These are phyloP conservation scores for Oligia fasciuncula DNA, from an alignment of 2,888 invertebrate genomes.

Conservation along the genomic window DNA sequence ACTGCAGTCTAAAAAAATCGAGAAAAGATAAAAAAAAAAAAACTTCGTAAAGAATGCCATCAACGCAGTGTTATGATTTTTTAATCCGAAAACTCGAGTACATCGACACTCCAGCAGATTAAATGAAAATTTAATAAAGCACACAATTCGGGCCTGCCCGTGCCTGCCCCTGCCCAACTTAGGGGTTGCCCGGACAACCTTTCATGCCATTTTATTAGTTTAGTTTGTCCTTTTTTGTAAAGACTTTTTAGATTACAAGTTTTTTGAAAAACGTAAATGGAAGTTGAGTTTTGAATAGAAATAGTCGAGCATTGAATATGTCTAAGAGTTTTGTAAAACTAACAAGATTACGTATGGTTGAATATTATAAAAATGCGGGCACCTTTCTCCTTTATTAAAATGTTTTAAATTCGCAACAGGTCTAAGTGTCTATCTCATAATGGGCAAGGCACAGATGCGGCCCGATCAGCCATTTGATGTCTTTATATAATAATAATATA, in stretches of 20 bases:
- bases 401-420: background rate
- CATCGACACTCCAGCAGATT: conserved; percentile 37
- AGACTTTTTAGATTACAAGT: conserved; percentile 27
- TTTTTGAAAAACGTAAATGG: conserved; percentile 12
- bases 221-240: conserved; percentile 18
- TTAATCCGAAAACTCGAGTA: conserved; percentile 32
- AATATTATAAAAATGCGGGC: background rate
- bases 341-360: background rate
- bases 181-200: conserved; percentile 35
- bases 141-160: conserved; percentile 8
- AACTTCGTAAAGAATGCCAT: background rate
- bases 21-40: background rate
- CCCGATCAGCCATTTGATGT: too few relatives aligned
- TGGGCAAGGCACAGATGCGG: too few relatives aligned
- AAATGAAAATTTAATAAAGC: conserved; percentile 62
- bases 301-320: background rate
- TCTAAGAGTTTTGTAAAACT: background rate
- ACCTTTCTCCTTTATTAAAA: background rate
- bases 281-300: conserved; percentile 6
- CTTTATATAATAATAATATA: too few relatives aligned
- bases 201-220: conserved; percentile 36
- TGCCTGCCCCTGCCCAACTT: background rate
- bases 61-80: conserved; percentile 28
- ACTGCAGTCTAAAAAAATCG: background rate
- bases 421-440: too few relatives aligned